Evolutionary conservation across 2,888 invertebrate genomes (phyloP), one percentile per base, ranked within the genome.

Genomic region (Deroplatys truncata): DNA sequence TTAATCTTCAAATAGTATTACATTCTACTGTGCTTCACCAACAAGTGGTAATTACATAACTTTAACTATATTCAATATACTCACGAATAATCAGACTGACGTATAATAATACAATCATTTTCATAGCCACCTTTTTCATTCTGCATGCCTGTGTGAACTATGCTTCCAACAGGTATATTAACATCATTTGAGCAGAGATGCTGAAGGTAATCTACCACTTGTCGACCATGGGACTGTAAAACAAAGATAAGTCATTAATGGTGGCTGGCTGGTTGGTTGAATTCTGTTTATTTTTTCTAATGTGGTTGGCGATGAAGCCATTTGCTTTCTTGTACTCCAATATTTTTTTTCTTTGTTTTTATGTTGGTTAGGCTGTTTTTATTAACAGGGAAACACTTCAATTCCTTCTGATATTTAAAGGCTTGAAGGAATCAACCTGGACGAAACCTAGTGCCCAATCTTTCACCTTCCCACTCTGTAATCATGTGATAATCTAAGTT

Each of bases 31-130:
- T 35, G 35, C 9, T 35, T 35, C 7, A 5, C 9, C 8, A 35
- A 16, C 28, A 88, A 28, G 31, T 20, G 9, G 28, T 56, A n/a
- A n/a, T 49, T 28, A 83, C 1, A 31, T 1, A 31, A 10, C n/a
- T n/a, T 28, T 25, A 56, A 84, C 31, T 85, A n/a, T 56, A 89
- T 88, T 31, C 35, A 89, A 49, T 84, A 28, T 28, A 89, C 90
- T 91, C 92, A 95, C 95, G 94, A 93, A 92, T 95, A 96, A 90
- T 95, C 94, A 4, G 94, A 93, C 92, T 95, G 94, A 49, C 96
- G 93, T 2, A 96, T 95, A n/a, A 96, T 93, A 93, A 96, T 95
- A 92, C 96, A 96, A 92, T 96, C 96, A 92, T 96, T 96, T 93
- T 96, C 96, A 92, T 96, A 96, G 43, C 96, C 96, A 82, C 96